phyloP scores from a whole-genome alignment of 2,797 vertebrate genomes.

The Urosaurus nigricauda region DNA sequence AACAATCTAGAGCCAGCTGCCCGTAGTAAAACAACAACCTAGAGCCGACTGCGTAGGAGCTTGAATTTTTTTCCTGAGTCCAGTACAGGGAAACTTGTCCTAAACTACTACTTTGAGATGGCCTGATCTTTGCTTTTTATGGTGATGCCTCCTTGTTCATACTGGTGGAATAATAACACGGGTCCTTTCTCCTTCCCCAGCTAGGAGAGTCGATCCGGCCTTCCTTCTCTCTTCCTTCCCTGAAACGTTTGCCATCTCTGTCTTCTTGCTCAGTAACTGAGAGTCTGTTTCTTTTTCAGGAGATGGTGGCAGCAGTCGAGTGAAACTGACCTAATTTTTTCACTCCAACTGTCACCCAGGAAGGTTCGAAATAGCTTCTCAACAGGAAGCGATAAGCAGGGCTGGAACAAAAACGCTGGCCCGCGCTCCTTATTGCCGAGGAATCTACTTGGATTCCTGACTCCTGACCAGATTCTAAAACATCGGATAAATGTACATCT shows the following conservation, averaged over 20 bases:
- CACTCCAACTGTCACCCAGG: constrained; percentile 1
- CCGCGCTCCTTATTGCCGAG: neutral
- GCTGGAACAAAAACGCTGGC: neutral
- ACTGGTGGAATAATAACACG: neutral
- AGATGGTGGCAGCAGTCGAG: neutral
- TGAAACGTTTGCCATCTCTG: neutral
- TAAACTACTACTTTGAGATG: neutral
- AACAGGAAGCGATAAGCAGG: neutral
- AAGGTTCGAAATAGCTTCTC: constrained; percentile 15
- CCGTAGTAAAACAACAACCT: too few relatives aligned
- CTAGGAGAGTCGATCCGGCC: too few relatives aligned
- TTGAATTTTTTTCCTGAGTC: neutral
- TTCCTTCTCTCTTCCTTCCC: neutral
- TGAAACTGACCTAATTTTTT: constrained; percentile 21
- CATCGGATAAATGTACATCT: neutral
- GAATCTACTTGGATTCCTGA: neutral
- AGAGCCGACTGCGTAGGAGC: neutral
- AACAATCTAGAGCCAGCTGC: too few relatives aligned
- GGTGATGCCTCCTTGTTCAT: neutral
- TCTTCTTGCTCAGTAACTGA: constrained; percentile 16
- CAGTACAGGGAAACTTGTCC: neutral
- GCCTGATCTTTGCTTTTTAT: neutral
- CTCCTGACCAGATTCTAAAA: neutral
- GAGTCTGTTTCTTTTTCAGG: neutral
- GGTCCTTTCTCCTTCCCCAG: neutral